A percentile compares a stretch with the other conserved stretches of the same genome.
These are phyloP conservation scores for Sycobia sp. DNA, from an alignment of 1,140 invertebrate genomes.

Conservation along the genomic window DNA sequence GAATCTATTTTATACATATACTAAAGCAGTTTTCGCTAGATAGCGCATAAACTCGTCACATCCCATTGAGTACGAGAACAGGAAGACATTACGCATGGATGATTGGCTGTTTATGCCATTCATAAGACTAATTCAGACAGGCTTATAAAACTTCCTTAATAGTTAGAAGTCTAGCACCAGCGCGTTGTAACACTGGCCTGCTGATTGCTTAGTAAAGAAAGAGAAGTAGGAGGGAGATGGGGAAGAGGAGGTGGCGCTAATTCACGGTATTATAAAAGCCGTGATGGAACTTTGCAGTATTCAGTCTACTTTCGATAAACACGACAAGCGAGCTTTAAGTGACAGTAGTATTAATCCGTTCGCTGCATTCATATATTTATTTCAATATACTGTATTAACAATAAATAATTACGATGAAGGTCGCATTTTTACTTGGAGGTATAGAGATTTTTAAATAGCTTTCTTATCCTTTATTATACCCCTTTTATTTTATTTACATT, in stretches of 20 bases:
- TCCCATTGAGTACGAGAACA: background rate
- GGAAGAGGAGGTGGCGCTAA: too few relatives aligned
- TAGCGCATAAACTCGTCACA: background rate
- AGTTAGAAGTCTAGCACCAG: constrained; percentile 1
- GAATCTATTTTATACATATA: too few relatives aligned
- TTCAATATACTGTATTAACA: background rate
- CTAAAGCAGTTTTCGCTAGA: background rate
- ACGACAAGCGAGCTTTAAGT: background rate
- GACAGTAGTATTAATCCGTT: background rate
- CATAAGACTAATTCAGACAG: background rate
- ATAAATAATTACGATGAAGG: constrained; percentile 8
- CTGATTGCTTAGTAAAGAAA: background rate
- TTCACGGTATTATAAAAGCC: constrained; percentile 33
- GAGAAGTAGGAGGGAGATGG: background rate
- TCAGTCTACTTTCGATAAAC: constrained; percentile 25
- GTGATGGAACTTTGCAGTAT: constrained; percentile 5
- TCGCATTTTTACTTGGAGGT: constrained; percentile 19
- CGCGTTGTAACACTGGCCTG: constrained; percentile 13
- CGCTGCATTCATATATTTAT: background rate
- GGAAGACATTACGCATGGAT: constrained; percentile 5
- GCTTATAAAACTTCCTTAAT: constrained; percentile 20
- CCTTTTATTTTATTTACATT: too few relatives aligned
- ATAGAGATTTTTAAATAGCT: background rate
- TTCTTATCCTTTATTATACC: background rate
- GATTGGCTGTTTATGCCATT: constrained; percentile 9